Evolutionary conservation across 2,888 invertebrate species (phyloP).

Genomic region (Lamellibrachia satsuma): DNA sequence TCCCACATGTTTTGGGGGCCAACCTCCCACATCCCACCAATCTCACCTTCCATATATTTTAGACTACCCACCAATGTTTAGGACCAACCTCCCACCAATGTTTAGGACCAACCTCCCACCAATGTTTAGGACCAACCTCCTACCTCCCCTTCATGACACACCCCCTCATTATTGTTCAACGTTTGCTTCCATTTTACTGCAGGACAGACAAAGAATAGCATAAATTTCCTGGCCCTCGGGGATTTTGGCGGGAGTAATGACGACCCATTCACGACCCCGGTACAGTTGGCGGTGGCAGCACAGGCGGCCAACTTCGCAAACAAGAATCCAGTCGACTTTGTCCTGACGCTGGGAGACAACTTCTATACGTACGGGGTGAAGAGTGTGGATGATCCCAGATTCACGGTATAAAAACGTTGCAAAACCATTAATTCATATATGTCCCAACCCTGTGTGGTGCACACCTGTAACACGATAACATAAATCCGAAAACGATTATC

Average conservation of each 20-base stretch:
- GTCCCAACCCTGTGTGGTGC: not conserved
- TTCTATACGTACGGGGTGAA: slow-evolving; percentile 68
- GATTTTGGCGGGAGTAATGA: slow-evolving; percentile 66
- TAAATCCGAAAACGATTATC: too few relatives aligned
- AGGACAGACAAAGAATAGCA: not conserved
- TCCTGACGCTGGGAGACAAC: slow-evolving; percentile 68
- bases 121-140: too few relatives aligned
- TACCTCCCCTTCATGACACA: too few relatives aligned
- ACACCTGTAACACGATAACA: not conserved
- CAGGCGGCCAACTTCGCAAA: slow-evolving; percentile 63
- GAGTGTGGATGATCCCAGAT: slow-evolving; percentile 65
- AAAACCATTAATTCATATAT: not conserved
- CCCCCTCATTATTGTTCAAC: not conserved
- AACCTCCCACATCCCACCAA: too few relatives aligned
- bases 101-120: too few relatives aligned
- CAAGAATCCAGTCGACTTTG: slow-evolving; percentile 59
- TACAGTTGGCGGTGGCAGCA: slow-evolving; percentile 64
- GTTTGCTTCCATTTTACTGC: not conserved
- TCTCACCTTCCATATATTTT: too few relatives aligned
- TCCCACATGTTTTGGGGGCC: too few relatives aligned
- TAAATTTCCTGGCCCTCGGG: slow-evolving; percentile 56
- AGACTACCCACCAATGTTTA: too few relatives aligned
- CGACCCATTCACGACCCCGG: slow-evolving; percentile 63
- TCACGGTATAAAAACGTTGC: slow-evolving; percentile 41
- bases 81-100: too few relatives aligned